phyloP scores from a whole-genome alignment of 2,888 invertebrate species.

The Atrina japonica region DNA sequence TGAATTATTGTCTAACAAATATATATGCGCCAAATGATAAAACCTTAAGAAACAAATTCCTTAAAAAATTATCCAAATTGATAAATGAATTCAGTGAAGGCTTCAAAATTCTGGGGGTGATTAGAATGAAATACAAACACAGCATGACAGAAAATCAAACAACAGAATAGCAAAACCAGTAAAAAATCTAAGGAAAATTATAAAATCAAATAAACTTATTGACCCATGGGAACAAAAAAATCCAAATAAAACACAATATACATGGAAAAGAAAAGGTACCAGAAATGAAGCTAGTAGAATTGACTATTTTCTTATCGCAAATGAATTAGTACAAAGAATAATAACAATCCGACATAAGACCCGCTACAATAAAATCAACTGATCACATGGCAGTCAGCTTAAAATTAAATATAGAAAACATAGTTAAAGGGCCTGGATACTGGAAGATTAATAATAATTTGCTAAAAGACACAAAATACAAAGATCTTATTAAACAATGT shows the following conservation, averaged over 20 bases:
- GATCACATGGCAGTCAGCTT: slow-evolving; percentile 7
- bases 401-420: not conserved
- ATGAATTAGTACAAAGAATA: not conserved
- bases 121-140: not conserved
- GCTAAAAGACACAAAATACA: not conserved
- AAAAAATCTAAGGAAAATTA: not conserved
- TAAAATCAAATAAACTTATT: not conserved
- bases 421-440: slow-evolving; percentile 2
- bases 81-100: not conserved
- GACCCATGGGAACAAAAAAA: slow-evolving; percentile 15
- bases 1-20: not conserved
- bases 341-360: slow-evolving; percentile 6
- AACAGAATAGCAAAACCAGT: not conserved
- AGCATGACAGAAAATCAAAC: not conserved
- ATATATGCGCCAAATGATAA: not conserved
- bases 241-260: slow-evolving; percentile 14
- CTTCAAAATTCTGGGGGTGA: slow-evolving; percentile 1
- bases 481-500: not conserved
- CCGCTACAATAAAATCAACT: slow-evolving; percentile 13
- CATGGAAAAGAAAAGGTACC: slow-evolving; percentile 23
- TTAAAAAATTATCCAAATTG: not conserved
- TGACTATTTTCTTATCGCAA: slow-evolving; percentile 16
- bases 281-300: slow-evolving; percentile 8
- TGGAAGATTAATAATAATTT: slow-evolving; percentile 25
- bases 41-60: not conserved